These are phyloP conservation scores for Herpailurus yagouaroundi DNA, from an alignment of 2,113 vertebrate genomes.

Conservation along the genomic window DNA sequence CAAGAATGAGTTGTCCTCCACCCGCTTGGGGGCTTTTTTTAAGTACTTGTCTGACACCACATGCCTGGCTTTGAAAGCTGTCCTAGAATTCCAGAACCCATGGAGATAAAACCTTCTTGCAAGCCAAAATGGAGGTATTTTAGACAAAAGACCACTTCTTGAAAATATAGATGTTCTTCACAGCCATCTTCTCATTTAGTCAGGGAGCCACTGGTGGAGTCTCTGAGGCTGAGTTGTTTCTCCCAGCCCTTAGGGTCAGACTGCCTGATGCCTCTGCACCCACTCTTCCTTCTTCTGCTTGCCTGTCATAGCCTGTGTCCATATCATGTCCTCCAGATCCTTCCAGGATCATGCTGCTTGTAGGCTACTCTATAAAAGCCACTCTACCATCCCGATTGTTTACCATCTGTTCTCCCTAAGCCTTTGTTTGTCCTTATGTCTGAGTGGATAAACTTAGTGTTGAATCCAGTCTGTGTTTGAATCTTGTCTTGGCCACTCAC, in stretches of 20 bases:
- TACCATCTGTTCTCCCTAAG: neutral
- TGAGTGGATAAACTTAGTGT: neutral
- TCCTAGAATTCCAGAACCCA: slow-evolving; percentile 4
- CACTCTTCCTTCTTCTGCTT: neutral
- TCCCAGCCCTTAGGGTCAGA: neutral
- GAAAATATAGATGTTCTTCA: neutral
- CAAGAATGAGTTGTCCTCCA: slow-evolving; percentile 4
- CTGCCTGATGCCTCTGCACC: neutral
- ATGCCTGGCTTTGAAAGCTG: slow-evolving; percentile 47
- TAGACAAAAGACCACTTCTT: neutral
- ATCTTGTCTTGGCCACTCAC: neutral
- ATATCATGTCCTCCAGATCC: neutral
- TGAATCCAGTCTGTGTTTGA: neutral
- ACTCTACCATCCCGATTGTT: neutral
- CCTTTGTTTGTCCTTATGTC: neutral
- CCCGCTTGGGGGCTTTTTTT: neutral
- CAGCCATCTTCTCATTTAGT: neutral
- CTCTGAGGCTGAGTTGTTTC: neutral
- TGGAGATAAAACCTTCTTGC: slow-evolving; percentile 15
- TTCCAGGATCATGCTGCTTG: neutral
- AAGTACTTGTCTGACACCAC: neutral
- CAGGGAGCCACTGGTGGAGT: neutral
- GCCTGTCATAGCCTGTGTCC: neutral
- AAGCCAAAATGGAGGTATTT: slow-evolving; percentile 17
- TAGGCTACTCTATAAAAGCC: neutral